Evolutionary conservation across 2,113 vertebrate genomes (phyloP), one percentile per base, ranked within the genome.

Genomic region (Actenoides hombroni): DNA sequence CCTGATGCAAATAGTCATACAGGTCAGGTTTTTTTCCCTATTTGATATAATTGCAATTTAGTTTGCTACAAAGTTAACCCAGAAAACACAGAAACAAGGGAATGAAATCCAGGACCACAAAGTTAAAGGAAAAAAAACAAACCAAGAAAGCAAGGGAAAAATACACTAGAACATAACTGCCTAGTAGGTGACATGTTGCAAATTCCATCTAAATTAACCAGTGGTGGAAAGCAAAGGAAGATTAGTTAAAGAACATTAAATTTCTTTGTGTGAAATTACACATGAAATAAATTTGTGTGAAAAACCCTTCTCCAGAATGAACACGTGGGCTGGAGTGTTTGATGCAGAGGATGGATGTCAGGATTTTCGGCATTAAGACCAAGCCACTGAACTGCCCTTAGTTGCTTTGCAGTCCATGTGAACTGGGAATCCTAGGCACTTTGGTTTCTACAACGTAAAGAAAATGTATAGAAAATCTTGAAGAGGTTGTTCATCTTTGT

Each of bases 371-470:
- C 35, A 74, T 5, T 3, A 4, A 35, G 40, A 74, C 4, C 1
- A 7, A 81, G 35, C 2, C 81, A 65, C 56, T 65, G 48, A 93
- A 61, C 28, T 57, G 49, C 39, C 23, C 61, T 70, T n/a, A 20
- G 5, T 0, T 73, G 48, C 39, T 54, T 33, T 68, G 42, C 28
- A 65, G 40, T 11, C 29, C 1, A 2, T 9, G 13, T 13, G 26
- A 82, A 33, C 25, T 31, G 20, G 40, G 23, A 59, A 60, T 39
- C 8, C 19, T 24, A 12, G 16, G 42, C 3, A 8, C 33, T 85
- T 28, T 1, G 3, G 12, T 51, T 77, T 48, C 40, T 33, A 65
- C 39, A 21, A 13, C 0, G 0, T 5, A 61, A 71, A 46, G 57
- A 75, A 92, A 71, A 44, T 0, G 1, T 10, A 28, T 0, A 64